phyloP scores from a whole-genome alignment of 1,140 invertebrate genomes.

The Eupristina koningsbergeri region DNA sequence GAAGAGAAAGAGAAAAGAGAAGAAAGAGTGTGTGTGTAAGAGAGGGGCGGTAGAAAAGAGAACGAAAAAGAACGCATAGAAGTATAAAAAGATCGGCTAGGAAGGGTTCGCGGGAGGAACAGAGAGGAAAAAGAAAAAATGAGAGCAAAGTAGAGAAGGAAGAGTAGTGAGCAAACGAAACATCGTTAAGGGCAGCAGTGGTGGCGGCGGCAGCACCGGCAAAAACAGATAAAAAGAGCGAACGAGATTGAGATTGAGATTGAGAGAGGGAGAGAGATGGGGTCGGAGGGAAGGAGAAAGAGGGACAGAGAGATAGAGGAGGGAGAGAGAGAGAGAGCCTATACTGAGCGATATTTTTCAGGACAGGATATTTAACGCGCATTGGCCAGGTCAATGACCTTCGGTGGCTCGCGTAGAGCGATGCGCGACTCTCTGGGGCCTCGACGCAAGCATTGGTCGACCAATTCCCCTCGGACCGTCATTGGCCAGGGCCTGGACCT shows the following conservation, averaged over 20 bases:
- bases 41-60: too few species aligned
- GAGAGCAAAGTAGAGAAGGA: conserved; percentile 49
- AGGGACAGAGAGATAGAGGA: conserved; percentile 60
- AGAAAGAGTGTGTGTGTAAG: conserved; percentile 19
- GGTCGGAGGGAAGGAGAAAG: conserved; percentile 42
- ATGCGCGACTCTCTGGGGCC: conserved; percentile 56
- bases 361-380: conserved; percentile 73
- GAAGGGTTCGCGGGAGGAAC: neutral
- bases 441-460: conserved; percentile 61
- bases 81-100: conserved; percentile 33
- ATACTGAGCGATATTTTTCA: conserved; percentile 69
- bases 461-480: conserved; percentile 64
- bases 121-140: conserved; percentile 38
- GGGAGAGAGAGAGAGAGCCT: conserved; percentile 49
- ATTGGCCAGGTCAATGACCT: conserved; percentile 71
- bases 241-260: too few species aligned
- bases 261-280: conserved; percentile 8
- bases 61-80: conserved; percentile 35
- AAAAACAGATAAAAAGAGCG: conserved; percentile 15
- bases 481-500: conserved; percentile 73
- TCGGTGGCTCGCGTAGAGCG: conserved; percentile 43
- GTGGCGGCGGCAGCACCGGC: conserved; percentile 22
- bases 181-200: conserved; percentile 42
- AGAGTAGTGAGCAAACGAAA: conserved; percentile 44
- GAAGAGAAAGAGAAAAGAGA: conserved; percentile 4